Percentiles rank a stretch among this genome's conserved stretches.
Evolutionary conservation across 2,113 vertebrate genomes (phyloP).

Genomic region (Aythya baeri): DNA sequence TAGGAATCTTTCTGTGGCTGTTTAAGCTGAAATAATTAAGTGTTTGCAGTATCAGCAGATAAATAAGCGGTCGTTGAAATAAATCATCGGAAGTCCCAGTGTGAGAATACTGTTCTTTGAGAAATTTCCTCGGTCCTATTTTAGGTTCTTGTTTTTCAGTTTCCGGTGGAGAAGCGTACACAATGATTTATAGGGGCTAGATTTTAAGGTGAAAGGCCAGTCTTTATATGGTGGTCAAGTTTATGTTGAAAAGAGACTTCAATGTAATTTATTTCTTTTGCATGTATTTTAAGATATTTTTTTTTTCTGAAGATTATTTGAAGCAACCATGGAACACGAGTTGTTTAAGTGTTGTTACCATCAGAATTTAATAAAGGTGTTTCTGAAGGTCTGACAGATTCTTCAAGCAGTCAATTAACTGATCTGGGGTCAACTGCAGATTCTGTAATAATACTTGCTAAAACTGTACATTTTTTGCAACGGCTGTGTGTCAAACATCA

Average conservation of each 20-base stretch:
- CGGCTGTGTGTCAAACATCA: accelerated
- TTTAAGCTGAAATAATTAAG: background rate
- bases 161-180: background rate
- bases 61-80: background rate
- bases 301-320: background rate
- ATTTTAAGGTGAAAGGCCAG: background rate
- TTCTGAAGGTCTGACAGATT: background rate
- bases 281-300: background rate
- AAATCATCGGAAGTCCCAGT: background rate
- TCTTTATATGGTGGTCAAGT: background rate
- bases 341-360: background rate
- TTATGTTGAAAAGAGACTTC: background rate
- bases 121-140: background rate
- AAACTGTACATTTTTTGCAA: background rate
- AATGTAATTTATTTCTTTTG: background rate
- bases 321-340: background rate
- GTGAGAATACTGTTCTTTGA: background rate
- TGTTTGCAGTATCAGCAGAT: background rate
- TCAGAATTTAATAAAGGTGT: background rate
- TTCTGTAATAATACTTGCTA: background rate
- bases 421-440: background rate
- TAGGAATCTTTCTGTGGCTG: background rate
- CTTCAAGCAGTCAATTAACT: background rate
- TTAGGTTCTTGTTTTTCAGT: background rate
- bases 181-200: too few relatives aligned